Evolutionary conservation across 2,797 vertebrate species (phyloP).

Genomic region (Anabacerthia variegaticeps): DNA sequence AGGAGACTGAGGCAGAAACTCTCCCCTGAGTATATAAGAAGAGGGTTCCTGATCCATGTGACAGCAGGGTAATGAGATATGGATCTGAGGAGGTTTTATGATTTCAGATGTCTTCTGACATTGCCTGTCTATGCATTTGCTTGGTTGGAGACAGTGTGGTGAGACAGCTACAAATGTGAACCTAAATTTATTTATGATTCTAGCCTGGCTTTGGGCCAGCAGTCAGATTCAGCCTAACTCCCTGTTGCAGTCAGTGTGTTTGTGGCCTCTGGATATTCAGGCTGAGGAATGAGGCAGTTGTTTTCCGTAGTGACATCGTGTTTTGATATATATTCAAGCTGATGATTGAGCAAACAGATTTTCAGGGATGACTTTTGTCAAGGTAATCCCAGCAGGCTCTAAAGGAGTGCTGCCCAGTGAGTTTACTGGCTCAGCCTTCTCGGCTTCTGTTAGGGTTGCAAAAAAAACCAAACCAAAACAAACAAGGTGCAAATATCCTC

Average conservation of each 20-base stretch:
- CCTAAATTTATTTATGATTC: conserved; percentile 10
- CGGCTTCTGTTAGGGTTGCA: not conserved
- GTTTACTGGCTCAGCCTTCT: not conserved
- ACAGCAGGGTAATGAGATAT: not conserved
- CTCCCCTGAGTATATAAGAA: not conserved
- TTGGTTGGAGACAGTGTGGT: not conserved
- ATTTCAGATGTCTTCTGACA: not conserved
- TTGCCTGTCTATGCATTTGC: not conserved
- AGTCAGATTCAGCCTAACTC: not conserved
- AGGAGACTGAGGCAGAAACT: not conserved
- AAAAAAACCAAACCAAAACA: not conserved
- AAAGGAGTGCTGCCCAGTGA: conserved; percentile 10
- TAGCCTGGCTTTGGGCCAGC: not conserved
- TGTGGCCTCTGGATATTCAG: not conserved
- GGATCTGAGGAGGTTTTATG: not conserved
- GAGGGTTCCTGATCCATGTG: not conserved
- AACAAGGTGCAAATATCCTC: not conserved
- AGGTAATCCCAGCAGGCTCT: conserved; percentile 9
- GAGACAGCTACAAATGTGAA: not conserved
- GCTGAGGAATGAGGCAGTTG: not conserved
- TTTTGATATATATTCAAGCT: not conserved
- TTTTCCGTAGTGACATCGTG: not conserved
- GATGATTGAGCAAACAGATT: not conserved
- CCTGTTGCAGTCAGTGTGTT: not conserved
- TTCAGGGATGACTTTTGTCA: not conserved